Percentiles rank a stretch among this genome's conserved stretches.
Evolutionary conservation across 2,888 invertebrate species (phyloP).

Genomic region (Hymenopus coronatus): DNA sequence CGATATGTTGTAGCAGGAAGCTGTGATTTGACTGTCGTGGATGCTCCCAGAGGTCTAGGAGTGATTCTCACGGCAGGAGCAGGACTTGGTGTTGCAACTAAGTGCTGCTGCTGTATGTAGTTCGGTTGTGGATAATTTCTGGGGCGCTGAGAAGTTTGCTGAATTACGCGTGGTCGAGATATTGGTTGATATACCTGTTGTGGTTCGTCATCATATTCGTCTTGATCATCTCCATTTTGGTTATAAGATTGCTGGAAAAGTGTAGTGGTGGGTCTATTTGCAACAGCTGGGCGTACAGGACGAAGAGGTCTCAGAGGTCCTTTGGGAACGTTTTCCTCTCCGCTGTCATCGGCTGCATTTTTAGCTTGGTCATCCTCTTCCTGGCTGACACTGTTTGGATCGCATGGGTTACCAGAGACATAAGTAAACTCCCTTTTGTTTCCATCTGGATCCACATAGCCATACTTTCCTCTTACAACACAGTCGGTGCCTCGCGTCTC

Average conservation of each 20-base stretch:
- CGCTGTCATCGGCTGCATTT: conserved; percentile 50
- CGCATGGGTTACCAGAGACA: conserved; percentile 82
- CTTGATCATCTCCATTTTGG: conserved; percentile 56
- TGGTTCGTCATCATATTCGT: conserved; percentile 56
- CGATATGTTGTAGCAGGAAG: conserved; percentile 66
- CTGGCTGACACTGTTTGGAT: conserved; percentile 75
- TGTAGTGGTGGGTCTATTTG: conserved; percentile 56
- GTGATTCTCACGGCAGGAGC: conserved; percentile 58
- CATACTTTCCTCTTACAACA: conserved; percentile 82
- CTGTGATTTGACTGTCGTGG: conserved; percentile 41
- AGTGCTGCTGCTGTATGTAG: conserved; percentile 46
- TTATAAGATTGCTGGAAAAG: conserved; percentile 69
- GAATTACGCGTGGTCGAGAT: neutral
- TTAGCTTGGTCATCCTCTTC: conserved; percentile 55
- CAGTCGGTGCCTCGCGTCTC: conserved; percentile 83
- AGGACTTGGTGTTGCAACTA: conserved; percentile 53
- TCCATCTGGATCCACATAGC: conserved; percentile 82
- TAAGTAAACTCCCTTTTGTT: conserved; percentile 83
- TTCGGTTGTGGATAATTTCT: neutral
- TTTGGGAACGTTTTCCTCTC: conserved; percentile 60
- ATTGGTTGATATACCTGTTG: conserved; percentile 41
- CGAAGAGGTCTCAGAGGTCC: conserved; percentile 41
- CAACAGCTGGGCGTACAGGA: conserved; percentile 45
- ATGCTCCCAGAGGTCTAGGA: conserved; percentile 56
- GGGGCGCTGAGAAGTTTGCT: neutral